Evolutionary conservation across 2,113 vertebrate species (phyloP), one percentile per base, ranked within the genome.

Genomic region (Eclectus roratus): DNA sequence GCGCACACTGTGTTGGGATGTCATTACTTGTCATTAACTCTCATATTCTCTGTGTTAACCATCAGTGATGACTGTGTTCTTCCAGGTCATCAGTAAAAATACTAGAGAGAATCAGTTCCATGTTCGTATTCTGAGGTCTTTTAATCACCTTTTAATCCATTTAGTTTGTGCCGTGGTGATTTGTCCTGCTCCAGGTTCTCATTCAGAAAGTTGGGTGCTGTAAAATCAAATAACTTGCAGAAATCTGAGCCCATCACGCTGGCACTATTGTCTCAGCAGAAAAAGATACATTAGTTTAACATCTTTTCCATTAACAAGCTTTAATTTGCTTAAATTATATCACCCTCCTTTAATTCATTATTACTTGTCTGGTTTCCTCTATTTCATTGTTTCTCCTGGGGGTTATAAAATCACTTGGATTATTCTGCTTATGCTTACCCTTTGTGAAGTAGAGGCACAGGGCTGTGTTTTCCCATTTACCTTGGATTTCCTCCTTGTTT

Each of bases 261-360:
- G 4, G 28, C 83, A 33, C 65, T 33, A 3, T 64, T 81, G 80
- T 63, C 80, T 88, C 83, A 80, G 90, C 39, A 66, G 81, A 89
- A 53, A 66, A 60, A 91, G 76, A 80, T 91, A 1, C 21, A 80
- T 93, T 91, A 79, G 72, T 78, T 94, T 68, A 92, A 91, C 93
- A 95, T 85, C 35, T 93, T 93, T 76, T 58, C 87, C 78, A 92
- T 94, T 94, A 92, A 89, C 80, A 71, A 89, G 86, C 84, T 80
- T 81, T 89, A 71, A 93, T 97, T 95, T 93, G 69, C 91, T 87
- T 93, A 92, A 92, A 93, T 95, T 89, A 93, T 87, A 81, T 79
- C 80, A 52, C 52, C 35, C 43, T 68, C 56, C 68, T 76, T 87
- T 94, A 91, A 91, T 96, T 94, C 91, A 91, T 91, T 91, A 76